phyloP scores from a whole-genome alignment of 1,140 invertebrate species.

The Procambarus virginalis region DNA sequence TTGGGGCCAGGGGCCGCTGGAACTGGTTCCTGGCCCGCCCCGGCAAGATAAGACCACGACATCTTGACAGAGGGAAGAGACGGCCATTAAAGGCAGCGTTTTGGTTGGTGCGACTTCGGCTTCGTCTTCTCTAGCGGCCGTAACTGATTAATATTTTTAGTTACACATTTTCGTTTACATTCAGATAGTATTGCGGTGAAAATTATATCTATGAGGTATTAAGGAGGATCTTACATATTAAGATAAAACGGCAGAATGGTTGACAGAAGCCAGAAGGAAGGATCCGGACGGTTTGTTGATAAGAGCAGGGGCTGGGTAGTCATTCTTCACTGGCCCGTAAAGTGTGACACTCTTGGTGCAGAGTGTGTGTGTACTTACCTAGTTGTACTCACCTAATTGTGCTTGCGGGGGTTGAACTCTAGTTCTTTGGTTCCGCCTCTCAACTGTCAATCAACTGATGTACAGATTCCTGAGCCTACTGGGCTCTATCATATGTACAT shows the following conservation, averaged over 20 bases:
- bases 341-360: constrained; percentile 42
- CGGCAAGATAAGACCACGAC: constrained; percentile 45
- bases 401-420: too few relatives aligned
- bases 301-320: constrained; percentile 32
- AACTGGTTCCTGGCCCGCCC: background rate
- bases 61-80: constrained; percentile 65
- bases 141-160: background rate
- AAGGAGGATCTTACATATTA: background rate
- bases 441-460: too few relatives aligned
- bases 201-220: background rate
- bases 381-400: too few relatives aligned
- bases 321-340: constrained; percentile 53
- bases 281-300: constrained; percentile 50
- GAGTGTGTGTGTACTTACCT: too few relatives aligned
- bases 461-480: too few relatives aligned
- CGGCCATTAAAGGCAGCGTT: constrained; percentile 54
- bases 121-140: background rate
- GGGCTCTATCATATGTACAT: too few relatives aligned
- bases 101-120: background rate
- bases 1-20: background rate
- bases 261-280: background rate
- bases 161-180: background rate
- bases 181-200: background rate
- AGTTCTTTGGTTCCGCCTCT: too few relatives aligned
- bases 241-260: background rate